Percentiles rank a stretch among this genome's conserved stretches.
These are phyloP conservation scores for Anastrepha obliqua DNA, from an alignment of 1,140 invertebrate genomes.

Conservation along the genomic window DNA sequence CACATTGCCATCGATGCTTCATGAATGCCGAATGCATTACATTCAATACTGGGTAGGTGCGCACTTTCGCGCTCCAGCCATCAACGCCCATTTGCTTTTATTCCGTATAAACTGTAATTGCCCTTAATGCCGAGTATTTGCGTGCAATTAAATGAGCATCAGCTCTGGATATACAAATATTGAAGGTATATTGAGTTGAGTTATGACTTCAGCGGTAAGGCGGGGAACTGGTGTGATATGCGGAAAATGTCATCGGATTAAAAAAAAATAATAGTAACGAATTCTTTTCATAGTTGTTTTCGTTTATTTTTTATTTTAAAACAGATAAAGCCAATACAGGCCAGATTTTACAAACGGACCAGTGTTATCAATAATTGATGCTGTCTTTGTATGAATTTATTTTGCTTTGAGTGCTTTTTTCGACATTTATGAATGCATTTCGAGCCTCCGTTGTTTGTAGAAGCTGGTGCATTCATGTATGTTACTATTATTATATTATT, in stretches of 20 bases:
- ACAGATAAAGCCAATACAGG: no score
- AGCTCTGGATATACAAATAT: not conserved
- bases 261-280: no score
- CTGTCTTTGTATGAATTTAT: no score
- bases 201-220: not conserved
- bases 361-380: no score
- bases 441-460: no score
- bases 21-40: no score
- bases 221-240: not conserved
- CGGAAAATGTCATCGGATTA: not conserved
- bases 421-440: no score
- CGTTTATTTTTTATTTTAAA: not conserved
- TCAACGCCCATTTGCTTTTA: slow-evolving; percentile 4
- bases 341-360: no score
- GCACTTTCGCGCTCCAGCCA: not conserved
- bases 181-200: not conserved
- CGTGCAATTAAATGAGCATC: slow-evolving; percentile 39
- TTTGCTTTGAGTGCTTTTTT: no score
- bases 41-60: not conserved
- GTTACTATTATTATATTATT: no score
- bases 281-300: not conserved
- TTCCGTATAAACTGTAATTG: slow-evolving; percentile 23
- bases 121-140: slow-evolving; percentile 22
- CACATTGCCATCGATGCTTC: no score
- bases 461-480: no score